Evolutionary conservation across 2,113 vertebrate genomes (phyloP), one percentile per base, ranked within the genome.

Genomic region (Bettongia penicillata): DNA sequence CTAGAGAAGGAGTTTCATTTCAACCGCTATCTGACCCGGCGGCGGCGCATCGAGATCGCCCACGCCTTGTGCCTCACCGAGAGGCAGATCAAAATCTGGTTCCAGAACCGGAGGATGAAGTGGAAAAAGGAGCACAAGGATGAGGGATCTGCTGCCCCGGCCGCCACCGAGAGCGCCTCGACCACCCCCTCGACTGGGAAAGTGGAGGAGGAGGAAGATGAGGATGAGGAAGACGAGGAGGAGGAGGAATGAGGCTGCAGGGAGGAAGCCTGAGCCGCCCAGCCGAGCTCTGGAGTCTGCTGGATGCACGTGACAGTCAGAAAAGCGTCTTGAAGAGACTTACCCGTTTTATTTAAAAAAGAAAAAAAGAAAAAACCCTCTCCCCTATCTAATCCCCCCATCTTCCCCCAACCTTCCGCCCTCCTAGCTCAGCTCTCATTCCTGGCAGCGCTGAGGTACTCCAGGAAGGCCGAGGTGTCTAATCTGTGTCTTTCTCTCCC

Each of bases 1-100:
- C 98, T 99, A 98, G 99, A 99, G 98, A 99, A 99, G 97, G 99
- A 99, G 98, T 99, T 99, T 97, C 99, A 99, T 98, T 99, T 99
- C 97, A 99, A 99, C 97, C 99, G 99, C 96, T 99, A 99, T 98
- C 98, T 99, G 98, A 99, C 99, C 61, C 99, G 99, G 97, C 98
- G 99, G 95, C 98, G 99, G 95, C 98, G 99, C 98, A 98, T 99
- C 92, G 99, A 99, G 98, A 99, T 99, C 51, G 99, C 99, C 53
- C 98, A 99, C 26, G 98, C 98, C 53, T 98, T 99, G 96, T 99
- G 99, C 96, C 98, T 99, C 94, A 99, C 99, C 0, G 99, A 99
- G 98, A 99, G 99, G 98, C 99, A 99, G 98, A 99, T 99, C 97
- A 99, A 99, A 98, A 99, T 99, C 98, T 99, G 99, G 99, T 99